Evolutionary conservation across 35 echinoderm and acorn worm genomes (phyloP), one percentile per base, ranked within the genome.

Genomic region (Apostichopus parvimensis): DNA sequence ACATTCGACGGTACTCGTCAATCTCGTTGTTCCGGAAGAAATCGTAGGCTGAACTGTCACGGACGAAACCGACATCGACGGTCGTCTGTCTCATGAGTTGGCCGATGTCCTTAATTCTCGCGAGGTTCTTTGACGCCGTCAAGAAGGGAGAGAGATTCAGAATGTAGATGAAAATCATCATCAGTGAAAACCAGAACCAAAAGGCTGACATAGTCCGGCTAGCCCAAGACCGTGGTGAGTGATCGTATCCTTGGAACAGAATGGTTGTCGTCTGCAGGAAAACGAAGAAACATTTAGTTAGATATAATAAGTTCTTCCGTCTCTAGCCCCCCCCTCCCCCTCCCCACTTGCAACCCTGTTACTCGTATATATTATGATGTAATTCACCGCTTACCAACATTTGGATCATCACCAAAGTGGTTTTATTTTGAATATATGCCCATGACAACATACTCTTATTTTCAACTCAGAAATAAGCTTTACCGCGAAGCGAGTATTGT

Each of bases 91-190:
- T 70, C 17, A 95, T 84, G 7, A 99, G 93, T 82, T 94, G 93
- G 9, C 95, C 93, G 13, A 96, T 92, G 77, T 94, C 93, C 18
- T 87, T 89, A 55, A 99, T 88, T 4, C 92, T 80, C 45, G 91
- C 82, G 15, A 94, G 90, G 70, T 79, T 95, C 87, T 96, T 99
- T 23, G 93, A 92, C 15, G 95, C 93, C 73, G 77, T 96, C 17
- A 99, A 90, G 90, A 94, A 99, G 8, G 97, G 95, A 15, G 95
- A 78, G 18, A 99, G 88, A 62, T 99, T 99, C 6, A 95, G 55
- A n/a, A 96, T 73, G 91, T 96, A 99, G 9, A 95, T 22, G 89
- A 99, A 99, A 57, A 99, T 84, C 88, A 99, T 99, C 65, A 99
- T 85, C 9, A 99, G 73, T 10, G 91, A 92, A 89, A 94, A 99